A percentile compares a stretch with the other conserved stretches of the same genome.
These are phyloP conservation scores for Hyperoodon ampullatus DNA, from an alignment of 2,113 vertebrate genomes.

Conservation along the genomic window DNA sequence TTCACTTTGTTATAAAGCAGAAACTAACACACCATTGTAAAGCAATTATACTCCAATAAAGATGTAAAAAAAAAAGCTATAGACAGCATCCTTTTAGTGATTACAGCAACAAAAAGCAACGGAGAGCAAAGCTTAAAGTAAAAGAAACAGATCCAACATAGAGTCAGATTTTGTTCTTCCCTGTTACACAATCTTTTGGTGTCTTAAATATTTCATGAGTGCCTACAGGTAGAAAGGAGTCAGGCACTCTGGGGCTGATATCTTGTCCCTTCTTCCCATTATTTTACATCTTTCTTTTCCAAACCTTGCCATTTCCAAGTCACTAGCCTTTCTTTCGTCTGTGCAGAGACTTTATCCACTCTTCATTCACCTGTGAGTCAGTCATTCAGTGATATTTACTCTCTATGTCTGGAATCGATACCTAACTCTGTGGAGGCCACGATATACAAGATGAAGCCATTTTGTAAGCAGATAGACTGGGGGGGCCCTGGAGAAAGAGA, in stretches of 20 bases:
- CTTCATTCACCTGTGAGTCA: background rate
- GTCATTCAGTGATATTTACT: background rate
- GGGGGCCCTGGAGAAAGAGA: background rate
- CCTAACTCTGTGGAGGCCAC: background rate
- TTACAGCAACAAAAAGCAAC: too few species aligned
- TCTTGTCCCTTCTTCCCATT: background rate
- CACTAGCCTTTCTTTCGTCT: background rate
- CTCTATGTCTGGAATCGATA: background rate
- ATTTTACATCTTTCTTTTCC: constrained; percentile 1
- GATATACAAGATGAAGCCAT: background rate
- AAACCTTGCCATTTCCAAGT: background rate
- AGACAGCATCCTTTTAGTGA: too few species aligned
- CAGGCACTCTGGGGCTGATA: background rate
- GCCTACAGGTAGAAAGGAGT: background rate
- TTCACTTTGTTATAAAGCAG: too few species aligned
- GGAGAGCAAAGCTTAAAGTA: too few species aligned
- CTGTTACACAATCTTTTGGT: background rate
- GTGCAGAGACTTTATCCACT: background rate
- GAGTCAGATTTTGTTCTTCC: too few species aligned
- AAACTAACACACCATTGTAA: too few species aligned
- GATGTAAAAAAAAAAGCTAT: too few species aligned
- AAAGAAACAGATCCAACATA: too few species aligned
- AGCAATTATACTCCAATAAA: too few species aligned
- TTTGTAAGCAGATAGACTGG: background rate
- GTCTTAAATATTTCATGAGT: background rate